Conservation (phyloP, 2,888 invertebrate species). For the Yponomeuta sedellus region DNA sequence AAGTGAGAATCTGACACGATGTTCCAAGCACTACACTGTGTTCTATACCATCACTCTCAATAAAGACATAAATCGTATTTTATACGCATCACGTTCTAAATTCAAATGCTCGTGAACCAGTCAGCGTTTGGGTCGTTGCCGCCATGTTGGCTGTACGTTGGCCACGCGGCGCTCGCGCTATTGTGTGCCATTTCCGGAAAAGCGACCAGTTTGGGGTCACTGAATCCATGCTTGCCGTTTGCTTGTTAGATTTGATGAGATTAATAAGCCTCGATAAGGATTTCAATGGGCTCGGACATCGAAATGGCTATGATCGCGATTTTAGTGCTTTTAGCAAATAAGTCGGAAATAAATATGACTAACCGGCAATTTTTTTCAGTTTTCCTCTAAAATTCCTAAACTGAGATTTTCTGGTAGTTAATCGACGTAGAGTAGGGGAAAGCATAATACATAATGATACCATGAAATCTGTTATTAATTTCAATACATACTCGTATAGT, state of each 20-base stretch:
- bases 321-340: neutral
- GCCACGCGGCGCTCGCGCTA: constrained; percentile 28
- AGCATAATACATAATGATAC: no score
- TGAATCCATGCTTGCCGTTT: constrained; percentile 29
- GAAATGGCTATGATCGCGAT: neutral
- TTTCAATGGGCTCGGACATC: neutral
- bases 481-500: no score
- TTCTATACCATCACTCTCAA: neutral
- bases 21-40: neutral
- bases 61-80: neutral
- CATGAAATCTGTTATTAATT: no score
- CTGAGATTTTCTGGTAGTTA: no score
- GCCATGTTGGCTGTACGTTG: constrained; percentile 43
- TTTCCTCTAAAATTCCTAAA: no score
- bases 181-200: constrained; percentile 63
- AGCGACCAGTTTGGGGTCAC: constrained; percentile 59
- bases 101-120: neutral
- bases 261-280: constrained; percentile 6
- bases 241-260: constrained; percentile 9
- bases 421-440: no score
- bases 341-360: neutral
- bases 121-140: constrained; percentile 19
- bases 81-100: neutral
- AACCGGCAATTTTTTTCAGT: no score
- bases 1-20: no score